phyloP scores from a whole-genome alignment of 2,888 invertebrate species.

The Apodemia mormo region DNA sequence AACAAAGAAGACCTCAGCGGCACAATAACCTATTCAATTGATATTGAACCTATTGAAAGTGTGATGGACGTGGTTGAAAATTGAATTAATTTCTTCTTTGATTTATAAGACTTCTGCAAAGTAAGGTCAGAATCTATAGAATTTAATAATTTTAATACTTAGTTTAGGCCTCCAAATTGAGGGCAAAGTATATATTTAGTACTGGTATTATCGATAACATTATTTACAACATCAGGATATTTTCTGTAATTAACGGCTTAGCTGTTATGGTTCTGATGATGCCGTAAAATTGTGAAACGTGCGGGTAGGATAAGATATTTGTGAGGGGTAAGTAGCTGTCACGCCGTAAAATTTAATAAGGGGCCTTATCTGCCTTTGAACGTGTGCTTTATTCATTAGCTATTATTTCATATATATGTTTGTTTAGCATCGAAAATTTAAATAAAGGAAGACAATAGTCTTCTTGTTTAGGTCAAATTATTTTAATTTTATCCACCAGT shows the following conservation, averaged over 20 bases:
- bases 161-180: too few relatives aligned
- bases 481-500: too few relatives aligned
- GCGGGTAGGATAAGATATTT: neutral
- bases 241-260: neutral
- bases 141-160: too few relatives aligned
- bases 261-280: neutral
- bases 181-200: neutral
- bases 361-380: neutral
- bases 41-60: too few relatives aligned
- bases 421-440: neutral
- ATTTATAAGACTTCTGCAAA: too few relatives aligned
- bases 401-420: neutral
- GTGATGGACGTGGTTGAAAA: too few relatives aligned
- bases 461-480: too few relatives aligned
- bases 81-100: too few relatives aligned
- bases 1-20: too few relatives aligned
- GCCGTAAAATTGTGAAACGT: conserved; percentile 6
- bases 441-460: neutral
- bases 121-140: too few relatives aligned
- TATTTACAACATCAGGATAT: neutral
- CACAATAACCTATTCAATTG: too few relatives aligned
- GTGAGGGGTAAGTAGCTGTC: neutral
- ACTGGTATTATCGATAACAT: neutral
- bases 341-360: conserved; percentile 2
- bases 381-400: neutral